Evolutionary conservation across 1,140 invertebrate genomes (phyloP), one percentile per base, ranked within the genome.

Genomic region (Triops longicaudatus): DNA sequence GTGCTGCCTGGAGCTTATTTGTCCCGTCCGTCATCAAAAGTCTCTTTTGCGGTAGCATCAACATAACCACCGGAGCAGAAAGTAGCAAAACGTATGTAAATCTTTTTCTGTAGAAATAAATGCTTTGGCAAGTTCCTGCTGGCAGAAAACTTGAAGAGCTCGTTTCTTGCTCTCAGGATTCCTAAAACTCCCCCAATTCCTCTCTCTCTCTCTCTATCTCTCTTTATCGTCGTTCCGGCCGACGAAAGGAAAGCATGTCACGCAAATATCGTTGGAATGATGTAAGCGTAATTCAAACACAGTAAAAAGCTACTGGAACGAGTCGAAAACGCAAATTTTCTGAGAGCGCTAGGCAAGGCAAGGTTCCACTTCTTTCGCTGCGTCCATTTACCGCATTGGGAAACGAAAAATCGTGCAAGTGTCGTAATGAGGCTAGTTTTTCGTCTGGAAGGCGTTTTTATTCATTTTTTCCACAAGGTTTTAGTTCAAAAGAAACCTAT

Each of bases 21-120:
- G 50, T 63, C 50, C 17, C 50, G 50, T 63, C 50, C 50, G 50
- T 63, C 50, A 63, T 63, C 50, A 63, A 63, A 63, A 63, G 50
- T 63, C 50, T n/a, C 50, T 63, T 63, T 63, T 63, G 50, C 50
- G 50, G n/a, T 63, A 22, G 50, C 31, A 37, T 37, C 31, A 37
- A 37, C 31, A 37, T 37, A 37, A 14, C 22, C 50, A 63, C 50
- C 17, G 50, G 50, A 63, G 50, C 50, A 3, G 50, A 63, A 63
- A 17, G 50, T n/a, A 63, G 50, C 50, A 63, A 63, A 63, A n/a
- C 50, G 17, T 22, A n/a, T 63, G 50, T 22, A 63, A 63, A 63
- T 63, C 50, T 17, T 22, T 63, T 50, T 7, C 31, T 63, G 50
- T 22, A 6, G 50, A 63, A 63, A 17, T 63, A 22, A 63, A 17